Percentiles rank a stretch among this genome's conserved stretches.
Conservation (phyloP, 2,113 vertebrate genomes). For the Neogale vison region DNA sequence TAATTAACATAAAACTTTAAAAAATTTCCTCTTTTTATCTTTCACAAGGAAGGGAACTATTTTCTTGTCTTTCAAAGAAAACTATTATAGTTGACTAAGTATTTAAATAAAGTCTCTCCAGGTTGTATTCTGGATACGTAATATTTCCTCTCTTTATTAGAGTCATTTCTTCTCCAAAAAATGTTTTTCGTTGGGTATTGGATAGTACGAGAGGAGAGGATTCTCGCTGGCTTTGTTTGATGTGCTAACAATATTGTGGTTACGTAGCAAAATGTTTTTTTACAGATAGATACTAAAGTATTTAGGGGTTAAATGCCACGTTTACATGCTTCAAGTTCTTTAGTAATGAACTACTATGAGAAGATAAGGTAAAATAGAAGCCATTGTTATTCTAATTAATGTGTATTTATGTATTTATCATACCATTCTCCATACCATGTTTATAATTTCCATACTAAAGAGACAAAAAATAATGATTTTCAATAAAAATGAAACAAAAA, state of each 20-base stretch:
- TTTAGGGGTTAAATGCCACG: not conserved
- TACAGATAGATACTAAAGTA: not conserved
- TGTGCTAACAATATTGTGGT: not conserved
- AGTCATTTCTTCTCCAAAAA: conserved; percentile 8
- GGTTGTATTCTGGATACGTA: not conserved
- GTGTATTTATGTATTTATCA: conserved; percentile 2
- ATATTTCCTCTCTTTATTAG: not conserved
- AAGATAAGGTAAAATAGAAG: not conserved
- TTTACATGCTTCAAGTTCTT: not conserved
- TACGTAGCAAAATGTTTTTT: conserved; percentile 14
- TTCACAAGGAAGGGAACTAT: not conserved
- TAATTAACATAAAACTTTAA: not conserved
- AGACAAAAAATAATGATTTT: not conserved
- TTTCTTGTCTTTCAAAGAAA: conserved; percentile 39
- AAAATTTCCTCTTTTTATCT: not conserved
- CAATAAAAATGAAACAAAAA: not conserved
- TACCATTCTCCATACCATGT: not conserved
- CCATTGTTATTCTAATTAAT: conserved; percentile 3
- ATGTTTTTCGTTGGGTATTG: not conserved
- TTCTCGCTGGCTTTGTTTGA: not conserved
- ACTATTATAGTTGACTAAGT: not conserved
- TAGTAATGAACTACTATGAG: not conserved
- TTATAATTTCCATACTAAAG: not conserved
- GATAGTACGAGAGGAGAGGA: not conserved
- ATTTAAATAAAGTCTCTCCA: not conserved